Evolutionary conservation across 2,797 vertebrate species (phyloP).

Genomic region (Leuciscus waleckii): DNA sequence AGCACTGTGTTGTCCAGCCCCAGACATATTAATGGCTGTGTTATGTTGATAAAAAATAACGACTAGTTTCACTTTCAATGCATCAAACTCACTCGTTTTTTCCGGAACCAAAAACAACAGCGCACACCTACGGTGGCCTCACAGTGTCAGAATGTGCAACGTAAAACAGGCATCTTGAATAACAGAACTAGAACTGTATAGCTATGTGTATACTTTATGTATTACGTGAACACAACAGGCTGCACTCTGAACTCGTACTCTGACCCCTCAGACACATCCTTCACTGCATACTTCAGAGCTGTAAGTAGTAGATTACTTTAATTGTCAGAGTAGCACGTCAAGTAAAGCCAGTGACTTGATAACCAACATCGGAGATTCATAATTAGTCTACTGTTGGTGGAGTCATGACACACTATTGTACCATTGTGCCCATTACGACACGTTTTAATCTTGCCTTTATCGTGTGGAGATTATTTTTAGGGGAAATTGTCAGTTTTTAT

Average conservation of each 20-base stretch:
- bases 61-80: too few relatives aligned
- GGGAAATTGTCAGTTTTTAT: not conserved
- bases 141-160: too few relatives aligned
- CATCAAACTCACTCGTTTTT: too few relatives aligned
- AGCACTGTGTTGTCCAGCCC: constrained; percentile 80
- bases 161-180: too few relatives aligned
- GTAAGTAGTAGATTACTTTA: not conserved
- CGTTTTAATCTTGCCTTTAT: not conserved
- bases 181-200: too few relatives aligned
- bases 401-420: not conserved
- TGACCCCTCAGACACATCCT: constrained; percentile 78
- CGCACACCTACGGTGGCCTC: too few relatives aligned
- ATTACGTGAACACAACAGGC: too few relatives aligned
- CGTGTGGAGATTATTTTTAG: not conserved
- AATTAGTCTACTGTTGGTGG: constrained; percentile 2
- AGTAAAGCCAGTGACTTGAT: constrained; percentile 7
- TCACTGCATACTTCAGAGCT: constrained; percentile 75
- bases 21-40: constrained; percentile 83
- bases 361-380: constrained; percentile 9
- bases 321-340: not conserved
- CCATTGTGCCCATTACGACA: not conserved
- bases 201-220: too few relatives aligned
- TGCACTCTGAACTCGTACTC: constrained; percentile 88
- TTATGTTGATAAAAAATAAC: too few relatives aligned
- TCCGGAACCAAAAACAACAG: too few relatives aligned